Percentiles rank a stretch among this genome's conserved stretches.
These are phyloP conservation scores for Corbicula japonica DNA, from an alignment of 2,888 invertebrate genomes.

Conservation along the genomic window DNA sequence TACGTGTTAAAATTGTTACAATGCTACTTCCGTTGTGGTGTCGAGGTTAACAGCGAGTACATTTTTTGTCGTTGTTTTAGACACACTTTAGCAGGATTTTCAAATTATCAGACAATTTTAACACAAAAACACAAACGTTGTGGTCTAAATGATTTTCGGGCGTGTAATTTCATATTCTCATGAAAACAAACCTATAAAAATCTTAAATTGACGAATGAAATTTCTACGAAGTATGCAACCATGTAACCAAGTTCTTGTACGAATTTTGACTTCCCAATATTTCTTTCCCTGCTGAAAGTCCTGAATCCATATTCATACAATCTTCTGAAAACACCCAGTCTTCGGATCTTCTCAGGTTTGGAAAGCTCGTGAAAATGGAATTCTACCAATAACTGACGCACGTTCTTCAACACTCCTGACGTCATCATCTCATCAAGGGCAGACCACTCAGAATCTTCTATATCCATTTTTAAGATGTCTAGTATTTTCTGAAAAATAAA, in stretches of 20 bases:
- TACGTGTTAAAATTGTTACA: too few relatives aligned
- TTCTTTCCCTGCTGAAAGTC: constrained; percentile 7
- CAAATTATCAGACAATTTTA: too few relatives aligned
- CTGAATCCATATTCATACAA: constrained; percentile 10
- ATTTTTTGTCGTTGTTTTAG: too few relatives aligned
- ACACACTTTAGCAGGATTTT: too few relatives aligned
- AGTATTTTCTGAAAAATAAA: constrained; percentile 11
- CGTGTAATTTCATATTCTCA: too few relatives aligned
- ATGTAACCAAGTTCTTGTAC: constrained; percentile 11
- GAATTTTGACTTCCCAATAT: constrained; percentile 10
- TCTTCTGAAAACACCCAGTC: constrained; percentile 6
- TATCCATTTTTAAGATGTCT: constrained; percentile 17
- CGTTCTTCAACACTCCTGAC: constrained; percentile 6
- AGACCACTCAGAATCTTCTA: constrained; percentile 27
- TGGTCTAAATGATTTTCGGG: too few relatives aligned
- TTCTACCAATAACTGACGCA: constrained; percentile 21
- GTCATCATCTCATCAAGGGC: constrained; percentile 22
- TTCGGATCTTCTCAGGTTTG: constrained; percentile 1
- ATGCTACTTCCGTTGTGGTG: too few relatives aligned
- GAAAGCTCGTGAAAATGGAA: constrained; percentile 10
- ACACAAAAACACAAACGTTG: too few relatives aligned
- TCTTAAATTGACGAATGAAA: constrained; percentile 10
- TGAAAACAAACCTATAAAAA: too few relatives aligned
- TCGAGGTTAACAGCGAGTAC: too few relatives aligned
- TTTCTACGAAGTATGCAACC: constrained; percentile 9